phyloP scores from a whole-genome alignment of 1,140 invertebrate species.

The Drosophila sechellia region DNA sequence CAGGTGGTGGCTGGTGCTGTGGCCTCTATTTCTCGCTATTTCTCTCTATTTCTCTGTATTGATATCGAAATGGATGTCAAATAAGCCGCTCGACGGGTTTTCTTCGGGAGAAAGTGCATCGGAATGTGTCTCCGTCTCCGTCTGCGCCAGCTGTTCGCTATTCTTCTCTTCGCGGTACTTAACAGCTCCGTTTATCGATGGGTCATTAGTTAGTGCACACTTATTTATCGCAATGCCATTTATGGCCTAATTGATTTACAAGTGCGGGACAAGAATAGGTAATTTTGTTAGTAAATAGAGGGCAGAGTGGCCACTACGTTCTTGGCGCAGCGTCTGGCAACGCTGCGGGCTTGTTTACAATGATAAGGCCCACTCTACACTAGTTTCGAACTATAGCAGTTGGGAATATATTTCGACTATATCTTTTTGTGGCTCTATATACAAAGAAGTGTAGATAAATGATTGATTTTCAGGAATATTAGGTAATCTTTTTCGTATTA shows the following conservation, averaged over 20 bases:
- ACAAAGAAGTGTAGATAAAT: no score
- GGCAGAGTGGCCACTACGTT: not conserved
- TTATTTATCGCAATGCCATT: conserved; percentile 11
- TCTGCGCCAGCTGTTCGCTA: conserved; percentile 25
- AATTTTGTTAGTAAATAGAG: conserved; percentile 35
- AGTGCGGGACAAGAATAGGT: conserved; percentile 10
- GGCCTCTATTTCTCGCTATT: conserved; percentile 69
- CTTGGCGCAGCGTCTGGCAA: not conserved
- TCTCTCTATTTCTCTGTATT: conserved; percentile 54
- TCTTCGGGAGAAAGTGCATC: conserved; percentile 73
- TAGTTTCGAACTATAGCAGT: not conserved
- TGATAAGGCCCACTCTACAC: not conserved
- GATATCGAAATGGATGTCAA: conserved; percentile 79
- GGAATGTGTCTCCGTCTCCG: conserved; percentile 55
- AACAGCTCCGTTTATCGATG: conserved; percentile 20
- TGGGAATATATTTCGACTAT: no score
- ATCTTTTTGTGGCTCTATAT: no score
- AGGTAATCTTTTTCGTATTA: no score
- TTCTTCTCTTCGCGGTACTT: not conserved
- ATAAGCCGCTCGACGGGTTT: conserved; percentile 76
- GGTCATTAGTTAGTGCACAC: conserved; percentile 18
- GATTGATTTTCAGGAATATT: no score
- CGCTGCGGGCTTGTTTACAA: conserved; percentile 42
- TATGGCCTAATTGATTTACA: conserved; percentile 21
- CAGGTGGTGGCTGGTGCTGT: conserved; percentile 23